phyloP scores from a whole-genome alignment of 2,113 vertebrate species.

The Machaerirhynchus nigripectus region DNA sequence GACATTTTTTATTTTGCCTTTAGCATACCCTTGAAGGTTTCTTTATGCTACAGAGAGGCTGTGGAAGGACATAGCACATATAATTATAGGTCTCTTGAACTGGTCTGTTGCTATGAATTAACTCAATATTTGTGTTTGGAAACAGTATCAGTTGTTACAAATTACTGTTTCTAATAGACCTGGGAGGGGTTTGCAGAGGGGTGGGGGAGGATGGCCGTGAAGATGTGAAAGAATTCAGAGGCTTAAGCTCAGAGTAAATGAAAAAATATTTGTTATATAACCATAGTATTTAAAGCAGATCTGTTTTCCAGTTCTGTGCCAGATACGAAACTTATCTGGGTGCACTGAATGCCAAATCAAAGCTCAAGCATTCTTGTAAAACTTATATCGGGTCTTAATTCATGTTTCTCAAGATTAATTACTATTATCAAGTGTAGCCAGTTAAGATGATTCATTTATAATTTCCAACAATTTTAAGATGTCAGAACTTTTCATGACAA shows the following conservation, averaged over 20 bases:
- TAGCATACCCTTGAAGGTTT: neutral
- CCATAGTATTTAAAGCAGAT: neutral
- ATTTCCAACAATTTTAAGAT: neutral
- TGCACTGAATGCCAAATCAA: neutral
- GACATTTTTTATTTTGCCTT: neutral
- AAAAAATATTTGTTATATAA: neutral
- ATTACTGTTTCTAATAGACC: neutral
- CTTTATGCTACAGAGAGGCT: neutral
- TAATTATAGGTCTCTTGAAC: neutral
- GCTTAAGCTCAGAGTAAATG: neutral
- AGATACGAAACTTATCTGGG: neutral
- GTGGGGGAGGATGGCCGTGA: rapidly evolving
- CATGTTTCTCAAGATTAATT: neutral
- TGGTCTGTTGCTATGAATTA: neutral
- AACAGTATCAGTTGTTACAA: neutral
- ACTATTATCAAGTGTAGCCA: neutral
- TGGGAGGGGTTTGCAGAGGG: neutral
- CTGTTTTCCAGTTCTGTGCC: neutral
- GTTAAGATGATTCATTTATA: neutral
- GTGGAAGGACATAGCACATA: neutral
- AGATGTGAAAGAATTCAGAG: neutral
- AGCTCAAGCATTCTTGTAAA: neutral
- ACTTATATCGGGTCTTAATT: neutral
- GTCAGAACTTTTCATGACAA: neutral
- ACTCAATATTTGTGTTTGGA: neutral